A percentile compares a stretch with the other conserved stretches of the same genome.
Evolutionary conservation across 1,140 invertebrate species (phyloP).

Genomic region (Tetramorium simillimum): DNA sequence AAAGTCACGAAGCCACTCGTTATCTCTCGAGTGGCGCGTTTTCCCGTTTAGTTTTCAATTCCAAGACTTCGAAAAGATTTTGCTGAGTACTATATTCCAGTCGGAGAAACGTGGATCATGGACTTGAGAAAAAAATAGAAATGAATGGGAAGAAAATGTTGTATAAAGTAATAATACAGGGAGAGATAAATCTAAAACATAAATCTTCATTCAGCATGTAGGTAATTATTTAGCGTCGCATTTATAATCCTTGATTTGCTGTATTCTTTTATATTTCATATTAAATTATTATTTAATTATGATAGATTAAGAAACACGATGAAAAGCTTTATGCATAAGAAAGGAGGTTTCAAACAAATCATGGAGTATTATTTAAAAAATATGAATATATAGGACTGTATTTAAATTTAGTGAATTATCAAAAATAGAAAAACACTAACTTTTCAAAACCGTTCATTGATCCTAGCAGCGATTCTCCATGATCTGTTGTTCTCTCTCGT

Average conservation of each 20-base stretch:
- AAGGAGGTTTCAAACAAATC: background rate
- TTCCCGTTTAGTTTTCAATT: slow-evolving; percentile 47
- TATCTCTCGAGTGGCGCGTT: slow-evolving; percentile 41
- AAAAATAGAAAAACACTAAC: background rate
- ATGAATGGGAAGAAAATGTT: background rate
- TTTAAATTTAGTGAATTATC: slow-evolving; percentile 11
- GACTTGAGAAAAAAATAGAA: background rate
- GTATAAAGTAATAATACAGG: background rate
- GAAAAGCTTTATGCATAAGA: background rate
- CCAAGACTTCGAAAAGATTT: slow-evolving; percentile 42
- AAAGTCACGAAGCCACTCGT: slow-evolving; percentile 53
- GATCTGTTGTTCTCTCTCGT: background rate
- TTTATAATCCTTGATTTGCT: background rate
- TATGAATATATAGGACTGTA: background rate
- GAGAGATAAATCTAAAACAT: background rate
- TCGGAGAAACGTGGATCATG: background rate
- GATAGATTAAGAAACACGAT: background rate
- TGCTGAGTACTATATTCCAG: slow-evolving; percentile 1
- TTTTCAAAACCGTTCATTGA: background rate
- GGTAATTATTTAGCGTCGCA: background rate
- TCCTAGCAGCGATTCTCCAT: background rate
- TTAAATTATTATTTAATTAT: background rate
- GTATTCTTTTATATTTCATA: background rate
- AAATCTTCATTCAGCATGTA: background rate
- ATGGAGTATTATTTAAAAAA: background rate